Evolutionary conservation across 1,140 invertebrate species (phyloP).

Genomic region (Melitaea cinxia): DNA sequence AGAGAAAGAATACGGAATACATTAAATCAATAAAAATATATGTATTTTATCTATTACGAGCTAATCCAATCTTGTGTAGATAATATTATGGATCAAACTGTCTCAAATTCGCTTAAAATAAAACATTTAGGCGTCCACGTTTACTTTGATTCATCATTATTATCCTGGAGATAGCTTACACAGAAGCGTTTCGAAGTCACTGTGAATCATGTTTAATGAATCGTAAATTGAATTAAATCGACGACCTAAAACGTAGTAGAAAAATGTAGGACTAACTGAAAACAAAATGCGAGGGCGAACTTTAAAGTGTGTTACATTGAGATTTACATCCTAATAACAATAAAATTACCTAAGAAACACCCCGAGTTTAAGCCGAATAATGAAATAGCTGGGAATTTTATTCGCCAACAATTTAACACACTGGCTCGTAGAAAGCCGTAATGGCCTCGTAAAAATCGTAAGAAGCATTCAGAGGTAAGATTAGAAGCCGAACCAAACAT

Average conservation of each 20-base stretch:
- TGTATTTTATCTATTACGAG: too few relatives aligned
- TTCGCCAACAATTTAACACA: slow-evolving; percentile 56
- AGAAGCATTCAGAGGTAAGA: slow-evolving; percentile 64
- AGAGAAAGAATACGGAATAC: too few relatives aligned
- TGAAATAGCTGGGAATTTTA: slow-evolving; percentile 31
- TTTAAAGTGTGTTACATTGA: background rate
- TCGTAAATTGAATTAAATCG: background rate
- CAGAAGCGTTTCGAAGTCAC: background rate
- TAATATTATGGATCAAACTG: too few relatives aligned
- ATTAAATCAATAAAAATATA: too few relatives aligned
- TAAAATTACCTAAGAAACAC: slow-evolving; percentile 20
- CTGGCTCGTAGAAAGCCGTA: slow-evolving; percentile 40
- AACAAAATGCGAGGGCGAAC: too few relatives aligned
- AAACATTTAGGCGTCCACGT: background rate
- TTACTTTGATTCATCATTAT: slow-evolving; percentile 1
- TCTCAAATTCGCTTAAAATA: background rate
- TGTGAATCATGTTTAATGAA: background rate
- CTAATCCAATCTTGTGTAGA: too few relatives aligned
- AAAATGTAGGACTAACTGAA: background rate
- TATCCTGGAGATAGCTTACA: background rate
- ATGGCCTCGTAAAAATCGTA: slow-evolving; percentile 65
- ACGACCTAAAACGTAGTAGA: background rate
- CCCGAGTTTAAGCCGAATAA: slow-evolving; percentile 27
- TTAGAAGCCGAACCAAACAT: slow-evolving; percentile 50
- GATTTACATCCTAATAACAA: slow-evolving; percentile 10